Evolutionary conservation across 1,140 invertebrate genomes (phyloP).

Genomic region (Drosophila pandora): DNA sequence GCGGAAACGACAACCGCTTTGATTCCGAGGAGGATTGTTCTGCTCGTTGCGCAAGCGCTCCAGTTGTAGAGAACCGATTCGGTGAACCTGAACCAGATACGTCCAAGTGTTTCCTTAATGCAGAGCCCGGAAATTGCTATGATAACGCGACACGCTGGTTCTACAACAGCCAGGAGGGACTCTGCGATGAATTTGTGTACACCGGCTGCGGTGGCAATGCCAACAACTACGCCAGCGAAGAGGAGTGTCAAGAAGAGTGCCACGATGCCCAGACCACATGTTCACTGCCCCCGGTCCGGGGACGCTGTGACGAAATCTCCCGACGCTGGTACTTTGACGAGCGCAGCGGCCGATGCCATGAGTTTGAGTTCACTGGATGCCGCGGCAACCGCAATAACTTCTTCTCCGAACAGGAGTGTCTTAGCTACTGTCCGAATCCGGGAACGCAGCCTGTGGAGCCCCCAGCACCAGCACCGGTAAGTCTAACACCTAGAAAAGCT

Average conservation of each 20-base stretch:
- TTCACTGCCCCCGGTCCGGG: constrained; percentile 87
- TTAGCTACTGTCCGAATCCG: constrained; percentile 87
- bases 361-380: constrained; percentile 89
- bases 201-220: constrained; percentile 93
- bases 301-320: constrained; percentile 85
- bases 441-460: constrained; percentile 34
- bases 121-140: constrained; percentile 89
- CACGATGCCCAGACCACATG: constrained; percentile 89
- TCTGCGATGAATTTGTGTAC: constrained; percentile 93
- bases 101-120: constrained; percentile 87
- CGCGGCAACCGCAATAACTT: constrained; percentile 94
- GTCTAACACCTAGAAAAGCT: background rate
- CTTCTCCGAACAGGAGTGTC: constrained; percentile 92
- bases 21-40: constrained; percentile 88
- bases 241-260: constrained; percentile 92
- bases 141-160: constrained; percentile 87
- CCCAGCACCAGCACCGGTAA: constrained; percentile 53
- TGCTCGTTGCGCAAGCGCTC: constrained; percentile 87
- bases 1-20: constrained; percentile 93
- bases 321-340: constrained; percentile 91
- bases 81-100: constrained; percentile 36
- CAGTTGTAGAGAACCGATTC: constrained; percentile 34
- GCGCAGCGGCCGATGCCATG: constrained; percentile 86
- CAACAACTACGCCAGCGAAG: constrained; percentile 91
- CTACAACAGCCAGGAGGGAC: constrained; percentile 90